phyloP scores from a whole-genome alignment of 1,140 invertebrate genomes.

The Telenomus remus region DNA sequence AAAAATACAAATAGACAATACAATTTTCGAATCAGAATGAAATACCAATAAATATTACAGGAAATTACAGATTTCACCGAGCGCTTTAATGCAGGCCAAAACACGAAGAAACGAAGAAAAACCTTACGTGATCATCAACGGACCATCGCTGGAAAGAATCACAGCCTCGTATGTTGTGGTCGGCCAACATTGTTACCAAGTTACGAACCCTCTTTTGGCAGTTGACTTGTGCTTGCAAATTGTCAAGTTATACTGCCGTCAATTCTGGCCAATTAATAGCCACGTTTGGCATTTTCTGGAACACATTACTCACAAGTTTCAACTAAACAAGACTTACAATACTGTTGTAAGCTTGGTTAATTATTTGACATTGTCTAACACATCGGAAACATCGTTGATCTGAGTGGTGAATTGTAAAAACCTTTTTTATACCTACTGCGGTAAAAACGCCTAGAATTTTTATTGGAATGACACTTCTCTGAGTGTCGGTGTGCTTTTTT shows the following conservation, averaged over 20 bases:
- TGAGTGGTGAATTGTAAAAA: no score
- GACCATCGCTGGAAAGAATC: neutral
- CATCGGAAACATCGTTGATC: no score
- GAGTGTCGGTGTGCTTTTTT: no score
- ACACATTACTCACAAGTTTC: constrained; percentile 12
- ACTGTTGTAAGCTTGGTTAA: neutral
- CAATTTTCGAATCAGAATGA: no score
- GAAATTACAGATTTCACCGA: neutral
- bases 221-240: constrained; percentile 36
- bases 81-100: neutral
- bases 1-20: no score
- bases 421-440: no score
- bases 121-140: constrained; percentile 17
- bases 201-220: neutral
- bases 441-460: no score
- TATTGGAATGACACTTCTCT: no score
- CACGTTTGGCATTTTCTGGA: constrained; percentile 24
- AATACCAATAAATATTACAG: neutral
- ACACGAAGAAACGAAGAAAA: neutral
- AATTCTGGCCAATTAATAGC: constrained; percentile 12
- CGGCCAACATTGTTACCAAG: constrained; percentile 3
- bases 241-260: constrained; percentile 8
- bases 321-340: neutral
- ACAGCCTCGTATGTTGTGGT: constrained; percentile 9
- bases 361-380: no score